Evolutionary conservation across 2,888 invertebrate species (phyloP), one percentile per base, ranked within the genome.

Genomic region (Polyommatus icarus): DNA sequence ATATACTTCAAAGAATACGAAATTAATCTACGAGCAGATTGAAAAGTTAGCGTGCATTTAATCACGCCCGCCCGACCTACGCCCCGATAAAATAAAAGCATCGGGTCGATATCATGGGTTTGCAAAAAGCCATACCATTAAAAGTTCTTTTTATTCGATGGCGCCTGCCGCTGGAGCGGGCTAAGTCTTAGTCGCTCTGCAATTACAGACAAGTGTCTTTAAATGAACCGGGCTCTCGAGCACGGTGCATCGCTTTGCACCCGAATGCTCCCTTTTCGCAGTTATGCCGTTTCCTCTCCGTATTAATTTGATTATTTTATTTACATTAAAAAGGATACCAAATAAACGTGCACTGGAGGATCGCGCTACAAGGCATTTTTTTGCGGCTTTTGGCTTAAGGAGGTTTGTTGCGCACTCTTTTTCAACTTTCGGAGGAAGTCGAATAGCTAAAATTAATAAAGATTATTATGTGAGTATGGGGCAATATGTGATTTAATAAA

Each of bases 181-280:
- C 88, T 88, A 87, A 90, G 91, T 91, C 92, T 93, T 92, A 91
- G 92, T 90, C 89, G 88, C 88, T 89, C 88, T 90, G 91, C 93
- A 93, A 94, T 94, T 93, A 94, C 90, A 90, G 92, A 92, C 91
- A 93, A 94, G 93, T 92, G 92, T 89, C 90, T 94, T 91, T 90
- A 93, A 93, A 93, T 93, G 93, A 94, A 92, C 90, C 90, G 87
- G 91, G 91, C 92, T 89, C 94, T 94, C 92, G 89, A 93, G 92
- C 93, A 94, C 93, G 94, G 90, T 90, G 92, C 91, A 89, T 89
- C 91, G 90, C 88, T 87, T 89, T 88, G 90, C 89, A 89, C 87
- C 89, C 88, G 88, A 86, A 86, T 88, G 89, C 87, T 87, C 88
- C 86, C 89, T 88, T 90, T 88, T 86, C 87, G 88, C 85, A 86